Evolutionary conservation across 2,888 invertebrate species (phyloP).

Genomic region (Spodoptera littoralis): DNA sequence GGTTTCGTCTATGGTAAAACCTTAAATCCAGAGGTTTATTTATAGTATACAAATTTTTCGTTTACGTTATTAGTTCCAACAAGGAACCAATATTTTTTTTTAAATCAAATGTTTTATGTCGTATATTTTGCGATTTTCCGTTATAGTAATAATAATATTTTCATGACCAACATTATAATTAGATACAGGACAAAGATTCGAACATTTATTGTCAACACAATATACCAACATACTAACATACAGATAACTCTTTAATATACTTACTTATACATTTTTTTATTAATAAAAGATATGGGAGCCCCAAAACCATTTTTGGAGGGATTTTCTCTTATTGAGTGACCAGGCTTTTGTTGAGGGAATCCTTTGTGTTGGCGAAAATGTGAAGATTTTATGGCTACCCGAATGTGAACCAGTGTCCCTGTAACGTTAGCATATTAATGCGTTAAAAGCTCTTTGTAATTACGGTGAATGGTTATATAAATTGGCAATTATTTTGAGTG

Average conservation of each 20-base stretch:
- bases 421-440: slow-evolving; percentile 35
- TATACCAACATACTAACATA: background rate
- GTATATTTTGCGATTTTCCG: too few relatives aligned
- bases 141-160: too few relatives aligned
- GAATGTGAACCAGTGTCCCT: slow-evolving; percentile 34
- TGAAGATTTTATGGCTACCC: slow-evolving; percentile 57
- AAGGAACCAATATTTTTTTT: too few relatives aligned
- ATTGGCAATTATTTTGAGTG: slow-evolving; percentile 21
- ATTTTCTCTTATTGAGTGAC: slow-evolving; percentile 63
- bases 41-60: too few relatives aligned
- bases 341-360: slow-evolving; percentile 57
- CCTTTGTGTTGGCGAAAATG: slow-evolving; percentile 58
- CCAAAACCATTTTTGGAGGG: slow-evolving; percentile 53
- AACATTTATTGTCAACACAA: too few relatives aligned
- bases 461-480: slow-evolving; percentile 12
- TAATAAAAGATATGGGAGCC: slow-evolving; percentile 37
- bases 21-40: too few relatives aligned
- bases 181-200: too few relatives aligned
- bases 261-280: slow-evolving; percentile 17
- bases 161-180: too few relatives aligned
- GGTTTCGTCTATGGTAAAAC: too few relatives aligned
- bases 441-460: slow-evolving; percentile 32
- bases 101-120: too few relatives aligned
- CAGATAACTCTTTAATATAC: background rate
- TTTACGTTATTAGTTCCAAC: too few relatives aligned